Base-by-base conservation (phyloP, 2,113 vertebrate genomes). In the Phyllopteryx taeniolatus region DNA sequence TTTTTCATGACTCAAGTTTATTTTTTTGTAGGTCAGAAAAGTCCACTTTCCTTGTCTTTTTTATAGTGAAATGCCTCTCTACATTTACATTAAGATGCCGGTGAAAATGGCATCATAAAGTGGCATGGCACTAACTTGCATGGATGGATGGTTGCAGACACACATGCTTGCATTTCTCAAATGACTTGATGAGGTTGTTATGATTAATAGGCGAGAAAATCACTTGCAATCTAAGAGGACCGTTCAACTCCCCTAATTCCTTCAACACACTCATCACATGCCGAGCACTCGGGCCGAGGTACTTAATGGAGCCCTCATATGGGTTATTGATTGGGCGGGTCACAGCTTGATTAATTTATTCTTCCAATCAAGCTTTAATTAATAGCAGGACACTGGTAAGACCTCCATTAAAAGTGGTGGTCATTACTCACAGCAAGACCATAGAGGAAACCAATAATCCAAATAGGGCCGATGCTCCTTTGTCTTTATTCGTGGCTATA, bases 301-400 rank as follows among this genome's bases (percentile, higher is more conserved):
- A 77, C 83, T 91, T 92, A 91, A 91, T 91, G 87, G 87, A 92
- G 87, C 87, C 84, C 83, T 90, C 89, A 89, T 88, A 90, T 89
- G 89, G 84, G 82, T 90, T 92, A 93, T 92, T 91, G 92, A 93
- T 93, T 86, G 73, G 85, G 83, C 74, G 27, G 79, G 83, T 89
- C 85, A 80, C 89, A 78, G 86, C 83, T 83, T 90, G 89, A 92
- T 91, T 91, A 92, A 91, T 92, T 92, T 92, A 90, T 91, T 90
- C 86, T 91, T 90, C 87, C 88, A 93, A 93, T 92, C 90, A 92
- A 90, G 90, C 79, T 91, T 92, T 91, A 92, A 92, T 92, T 92
- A 93, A 92, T 91, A 86, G 87, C 85, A 88, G 86, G 85, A 89
- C 88, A 90, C 83, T 82, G 75, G 74, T 86, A 83, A 91, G 88